A percentile compares a stretch with the other conserved stretches of the same genome.
Conservation (phyloP, 2,113 vertebrate species). For the Oriolus oriolus region DNA sequence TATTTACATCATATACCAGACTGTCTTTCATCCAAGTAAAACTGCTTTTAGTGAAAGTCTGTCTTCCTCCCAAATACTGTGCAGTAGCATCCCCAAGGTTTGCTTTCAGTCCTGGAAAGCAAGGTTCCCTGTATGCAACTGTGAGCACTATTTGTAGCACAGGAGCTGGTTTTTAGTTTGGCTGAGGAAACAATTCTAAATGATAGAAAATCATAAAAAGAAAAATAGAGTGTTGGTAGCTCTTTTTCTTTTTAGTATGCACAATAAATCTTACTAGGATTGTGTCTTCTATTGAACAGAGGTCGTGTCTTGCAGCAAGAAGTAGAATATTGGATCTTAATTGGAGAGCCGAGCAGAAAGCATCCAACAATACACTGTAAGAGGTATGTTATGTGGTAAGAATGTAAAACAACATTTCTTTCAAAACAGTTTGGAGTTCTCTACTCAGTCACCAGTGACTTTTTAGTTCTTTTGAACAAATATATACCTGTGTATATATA, state of each 20-base stretch:
- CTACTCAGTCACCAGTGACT: background rate
- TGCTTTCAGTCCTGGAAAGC: background rate
- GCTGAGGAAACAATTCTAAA: background rate
- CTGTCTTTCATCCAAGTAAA: background rate
- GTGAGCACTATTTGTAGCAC: background rate
- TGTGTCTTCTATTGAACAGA: constrained; percentile 73
- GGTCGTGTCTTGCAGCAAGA: constrained; percentile 83
- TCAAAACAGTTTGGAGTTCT: background rate
- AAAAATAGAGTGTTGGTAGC: background rate
- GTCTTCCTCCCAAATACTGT: background rate
- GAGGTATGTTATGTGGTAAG: constrained; percentile 76
- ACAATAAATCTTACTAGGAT: background rate
- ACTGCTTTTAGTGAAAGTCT: background rate
- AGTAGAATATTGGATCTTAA: constrained; percentile 95
- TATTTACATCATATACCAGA: background rate
- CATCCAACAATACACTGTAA: constrained; percentile 98
- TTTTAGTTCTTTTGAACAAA: background rate
- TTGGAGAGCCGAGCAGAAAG: constrained; percentile 96
- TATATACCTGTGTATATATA: too few relatives aligned
- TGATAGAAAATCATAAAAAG: background rate
- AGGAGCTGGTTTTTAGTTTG: background rate
- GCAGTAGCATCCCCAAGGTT: background rate
- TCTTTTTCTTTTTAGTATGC: background rate
- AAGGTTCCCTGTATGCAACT: background rate
- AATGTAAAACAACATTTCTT: background rate